A percentile compares a stretch with the other conserved stretches of the same genome.
These are phyloP conservation scores for Machimus rusticus DNA, from an alignment of 2,888 invertebrate species.

Conservation along the genomic window DNA sequence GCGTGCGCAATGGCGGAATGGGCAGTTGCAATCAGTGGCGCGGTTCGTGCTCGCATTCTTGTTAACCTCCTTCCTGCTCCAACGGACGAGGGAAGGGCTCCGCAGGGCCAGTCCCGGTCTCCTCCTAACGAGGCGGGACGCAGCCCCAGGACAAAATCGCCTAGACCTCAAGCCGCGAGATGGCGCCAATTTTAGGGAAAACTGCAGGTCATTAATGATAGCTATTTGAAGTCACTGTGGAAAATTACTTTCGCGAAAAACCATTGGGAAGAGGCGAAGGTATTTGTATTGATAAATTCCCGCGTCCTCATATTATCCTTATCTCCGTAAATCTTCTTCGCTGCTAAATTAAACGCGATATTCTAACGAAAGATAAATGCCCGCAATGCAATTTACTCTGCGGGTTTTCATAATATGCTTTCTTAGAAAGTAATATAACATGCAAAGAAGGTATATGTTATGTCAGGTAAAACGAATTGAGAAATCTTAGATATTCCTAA, in stretches of 20 bases:
- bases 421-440: not conserved
- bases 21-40: conserved; percentile 28
- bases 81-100: not conserved
- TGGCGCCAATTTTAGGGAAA: conserved; percentile 12
- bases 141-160: not conserved
- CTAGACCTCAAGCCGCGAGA: not conserved
- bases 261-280: not conserved
- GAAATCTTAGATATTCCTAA: not conserved
- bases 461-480: not conserved
- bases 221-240: conserved; percentile 8
- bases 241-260: not conserved
- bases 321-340: not conserved
- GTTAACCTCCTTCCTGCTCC: not conserved
- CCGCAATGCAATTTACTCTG: not conserved
- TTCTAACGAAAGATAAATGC: not conserved
- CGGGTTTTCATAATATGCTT: not conserved
- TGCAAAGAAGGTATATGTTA: not conserved
- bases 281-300: not conserved
- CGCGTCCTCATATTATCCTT: not conserved
- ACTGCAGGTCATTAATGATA: conserved; percentile 8
- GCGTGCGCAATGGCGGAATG: conserved; percentile 28
- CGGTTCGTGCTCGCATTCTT: conserved; percentile 22
- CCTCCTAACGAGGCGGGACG: conserved; percentile 17
- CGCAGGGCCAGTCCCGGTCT: not conserved
- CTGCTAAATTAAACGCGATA: not conserved